Conservation (phyloP, 2,797 vertebrate species). For the Leuciscus waleckii region DNA sequence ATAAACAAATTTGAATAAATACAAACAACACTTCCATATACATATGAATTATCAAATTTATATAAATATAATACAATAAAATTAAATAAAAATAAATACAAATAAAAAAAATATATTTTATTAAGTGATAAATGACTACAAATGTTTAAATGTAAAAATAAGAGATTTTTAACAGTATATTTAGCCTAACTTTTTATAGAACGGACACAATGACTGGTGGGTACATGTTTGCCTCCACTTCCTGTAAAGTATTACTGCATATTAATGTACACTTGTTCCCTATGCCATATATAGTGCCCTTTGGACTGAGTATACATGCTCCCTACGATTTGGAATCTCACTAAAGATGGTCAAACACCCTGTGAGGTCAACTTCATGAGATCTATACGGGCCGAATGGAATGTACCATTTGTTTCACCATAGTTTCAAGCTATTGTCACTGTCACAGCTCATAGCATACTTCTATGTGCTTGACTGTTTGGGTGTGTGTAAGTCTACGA, state of each 20-base stretch:
- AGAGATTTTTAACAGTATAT: background rate
- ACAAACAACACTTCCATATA: background rate
- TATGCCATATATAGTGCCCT: background rate
- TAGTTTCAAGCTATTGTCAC: background rate
- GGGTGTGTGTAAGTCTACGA: slow-evolving; percentile 3
- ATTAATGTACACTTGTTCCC: background rate
- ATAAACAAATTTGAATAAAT: background rate
- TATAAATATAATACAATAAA: too few relatives aligned
- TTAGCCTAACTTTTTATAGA: background rate
- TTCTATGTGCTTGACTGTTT: background rate
- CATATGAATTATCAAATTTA: background rate
- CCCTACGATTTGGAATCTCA: background rate
- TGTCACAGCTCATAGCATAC: background rate
- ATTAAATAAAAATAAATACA: too few relatives aligned
- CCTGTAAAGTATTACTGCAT: background rate
- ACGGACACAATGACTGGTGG: too few relatives aligned
- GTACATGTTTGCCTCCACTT: background rate
- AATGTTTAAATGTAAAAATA: background rate
- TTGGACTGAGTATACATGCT: background rate
- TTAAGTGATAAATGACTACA: background rate
- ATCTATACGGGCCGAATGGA: background rate
- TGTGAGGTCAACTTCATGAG: background rate
- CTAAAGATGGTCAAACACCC: background rate
- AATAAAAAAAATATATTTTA: too few relatives aligned
- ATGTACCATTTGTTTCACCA: background rate